Base-by-base conservation (phyloP, 2,797 vertebrate genomes). In the Brotogeris chrysoptera region DNA sequence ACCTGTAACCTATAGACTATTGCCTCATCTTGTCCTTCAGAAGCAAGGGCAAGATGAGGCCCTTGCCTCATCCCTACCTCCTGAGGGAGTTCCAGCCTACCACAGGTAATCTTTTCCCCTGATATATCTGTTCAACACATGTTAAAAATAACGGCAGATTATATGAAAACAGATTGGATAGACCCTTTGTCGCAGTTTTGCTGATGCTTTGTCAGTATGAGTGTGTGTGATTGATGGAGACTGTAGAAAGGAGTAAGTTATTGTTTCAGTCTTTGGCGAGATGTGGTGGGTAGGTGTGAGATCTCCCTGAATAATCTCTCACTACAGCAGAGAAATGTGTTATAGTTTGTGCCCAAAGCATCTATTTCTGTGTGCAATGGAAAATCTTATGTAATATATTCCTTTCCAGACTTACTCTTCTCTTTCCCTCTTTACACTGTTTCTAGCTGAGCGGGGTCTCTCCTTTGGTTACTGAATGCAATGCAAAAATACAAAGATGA, bases 1-100 rank as follows among this genome's bases (percentile, higher is more conserved):
- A 24, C 14, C 5, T 0, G 0, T 13, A 5, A 13, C 6, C 20
- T 64, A 9, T 7, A 32, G 32, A n/a, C 16, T 32, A 1, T 11
- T 65, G 25, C 18, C 23, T 81, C 19, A 6, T 61, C 25, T 55
- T 44, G 30, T 11, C 17, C 13, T 68, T 28, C 4, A 50, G 44
- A 66, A 44, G 8, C n/a, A 57, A 24, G 14, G 21, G 55, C n/a
- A 34, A 57, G 55, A 57, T 24, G 21, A 16, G 55, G n/a, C 55
- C 21, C n/a, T 34, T 57, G 55, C n/a, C n/a, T 34, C n/a, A 11
- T 34, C n/a, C 14, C 28, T 71, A 7, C 27, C 16, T 66, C n/a
- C n/a, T 43, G 38, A 52, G 41, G 46, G 50, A 57, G 9, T 20
- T 65, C 24, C 30, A 52, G 39, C 15, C 34, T 74, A 11, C 24